A percentile compares a stretch with the other conserved stretches of the same genome.
Evolutionary conservation across 2,888 invertebrate species (phyloP).

Genomic region (Belgica antarctica): DNA sequence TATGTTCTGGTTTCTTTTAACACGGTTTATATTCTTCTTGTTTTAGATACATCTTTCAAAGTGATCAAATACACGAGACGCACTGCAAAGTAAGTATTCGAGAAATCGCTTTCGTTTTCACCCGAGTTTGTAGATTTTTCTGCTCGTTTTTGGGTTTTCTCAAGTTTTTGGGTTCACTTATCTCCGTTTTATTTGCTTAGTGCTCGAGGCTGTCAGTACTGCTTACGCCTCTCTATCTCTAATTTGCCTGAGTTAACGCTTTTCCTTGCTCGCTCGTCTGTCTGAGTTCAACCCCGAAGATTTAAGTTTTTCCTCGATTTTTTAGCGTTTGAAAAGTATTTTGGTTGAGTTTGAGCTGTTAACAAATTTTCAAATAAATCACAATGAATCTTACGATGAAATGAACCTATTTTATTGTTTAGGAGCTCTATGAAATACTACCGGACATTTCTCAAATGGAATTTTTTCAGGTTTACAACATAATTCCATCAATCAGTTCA

Average conservation of each 20-base stretch:
- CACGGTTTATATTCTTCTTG: not conserved
- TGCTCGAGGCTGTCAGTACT: too few relatives aligned
- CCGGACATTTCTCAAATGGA: conserved; percentile 31
- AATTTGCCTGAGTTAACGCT: too few relatives aligned
- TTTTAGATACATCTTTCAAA: conserved; percentile 72
- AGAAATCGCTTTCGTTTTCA: too few relatives aligned
- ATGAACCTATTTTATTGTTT: conserved; percentile 37
- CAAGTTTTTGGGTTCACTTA: not conserved
- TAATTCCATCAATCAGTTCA: conserved; percentile 93
- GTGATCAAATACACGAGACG: conserved; percentile 91
- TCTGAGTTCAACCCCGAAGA: too few relatives aligned
- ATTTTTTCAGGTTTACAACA: conserved; percentile 77
- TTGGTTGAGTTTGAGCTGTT: not conserved
- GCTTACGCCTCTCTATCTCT: too few relatives aligned
- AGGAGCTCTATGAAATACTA: conserved; percentile 42
- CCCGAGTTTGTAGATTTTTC: not conserved
- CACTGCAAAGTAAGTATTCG: conserved; percentile 83
- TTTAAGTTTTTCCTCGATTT: too few relatives aligned
- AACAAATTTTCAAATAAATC: too few relatives aligned
- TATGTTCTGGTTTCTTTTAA: too few relatives aligned
- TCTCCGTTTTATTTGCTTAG: not conserved
- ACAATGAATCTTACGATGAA: conserved; percentile 26
- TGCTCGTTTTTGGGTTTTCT: not conserved
- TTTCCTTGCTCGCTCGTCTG: too few relatives aligned
- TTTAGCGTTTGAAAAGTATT: not conserved